Base-by-base conservation (phyloP, 2,113 vertebrate species). In the Entelurus aequoreus region DNA sequence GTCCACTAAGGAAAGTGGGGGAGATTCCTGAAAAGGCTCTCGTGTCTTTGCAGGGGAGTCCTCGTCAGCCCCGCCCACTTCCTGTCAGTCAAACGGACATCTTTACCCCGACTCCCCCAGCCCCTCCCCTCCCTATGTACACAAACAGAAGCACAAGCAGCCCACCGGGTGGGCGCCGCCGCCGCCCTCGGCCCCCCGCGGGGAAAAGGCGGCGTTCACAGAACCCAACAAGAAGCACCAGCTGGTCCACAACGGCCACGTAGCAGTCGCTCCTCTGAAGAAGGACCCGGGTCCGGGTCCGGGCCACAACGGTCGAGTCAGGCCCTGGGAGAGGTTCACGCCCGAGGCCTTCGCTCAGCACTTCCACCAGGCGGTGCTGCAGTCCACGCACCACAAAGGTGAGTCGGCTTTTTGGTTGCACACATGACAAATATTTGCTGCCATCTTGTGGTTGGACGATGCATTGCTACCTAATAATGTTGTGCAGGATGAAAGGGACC, bases 301-400 rank as follows among this genome's bases (percentile, higher is more conserved):
- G 40, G 88, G 90, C 75, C 63, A 91, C 83, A 97, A 94, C 0
- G 94, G 94, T 62, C 93, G 90, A 79, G 94, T 77, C 85, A 92
- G 92, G 66, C 89, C 93, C 8, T 94, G 94, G 93, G 95, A 97
- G 37, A 94, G 91, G 42, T 95, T 97, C 82, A 86, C 93, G 7
- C 93, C 95, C 0, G 96, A 98, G 75, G 92, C 94, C 73, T 98
- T 98, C 0, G 96, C 96, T 52, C 96, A 98, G 68, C 95, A 97
- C 84, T 98, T 99, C 85, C 97, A 99, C 0, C 95, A 98, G 82
- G 96, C 96, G 0, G 97, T 98, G 81, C 89, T 98, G 77, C 94
- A 98, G 88, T 97, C 96, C 74, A 98, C 95, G 0, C 94, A 99
- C 84, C 95, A 93, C 81, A 96, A 96, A 95, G 94, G 96, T 98